Conservation (phyloP, 2,113 vertebrate species). For the Carettochelys insculpta region DNA sequence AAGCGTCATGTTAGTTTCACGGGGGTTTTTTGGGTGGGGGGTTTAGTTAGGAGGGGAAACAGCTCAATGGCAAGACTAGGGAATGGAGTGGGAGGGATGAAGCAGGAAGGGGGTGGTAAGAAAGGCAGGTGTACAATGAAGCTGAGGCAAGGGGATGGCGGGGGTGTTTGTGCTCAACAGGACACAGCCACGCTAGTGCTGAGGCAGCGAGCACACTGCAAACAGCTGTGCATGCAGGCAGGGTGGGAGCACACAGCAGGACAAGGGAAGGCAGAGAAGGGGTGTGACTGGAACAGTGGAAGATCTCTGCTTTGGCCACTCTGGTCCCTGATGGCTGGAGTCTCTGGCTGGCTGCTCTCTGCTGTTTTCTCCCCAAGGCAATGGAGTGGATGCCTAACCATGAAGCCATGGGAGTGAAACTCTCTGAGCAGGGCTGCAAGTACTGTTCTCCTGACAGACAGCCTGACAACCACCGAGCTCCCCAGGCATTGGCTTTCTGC, state of each 20-base stretch:
- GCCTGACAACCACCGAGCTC: neutral
- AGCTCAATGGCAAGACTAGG: too few species aligned
- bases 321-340: neutral
- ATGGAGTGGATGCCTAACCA: neutral
- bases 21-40: neutral
- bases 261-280: neutral
- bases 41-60: neutral
- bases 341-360: neutral
- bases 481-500: neutral
- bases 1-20: neutral
- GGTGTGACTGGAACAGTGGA: neutral
- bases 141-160: too few species aligned
- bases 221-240: too few species aligned
- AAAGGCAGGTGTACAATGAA: too few species aligned
- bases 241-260: neutral
- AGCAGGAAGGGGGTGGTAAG: too few species aligned
- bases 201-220: too few species aligned
- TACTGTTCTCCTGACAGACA: neutral
- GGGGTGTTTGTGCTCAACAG: too few species aligned
- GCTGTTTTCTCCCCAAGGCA: neutral
- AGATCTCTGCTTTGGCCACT: neutral
- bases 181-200: too few species aligned
- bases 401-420: neutral
- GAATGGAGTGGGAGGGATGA: too few species aligned
- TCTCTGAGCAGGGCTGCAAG: neutral